A percentile compares a stretch with the other conserved stretches of the same genome.
phyloP scores from a whole-genome alignment of 2,888 invertebrate genomes.

The Cabera pusaria region DNA sequence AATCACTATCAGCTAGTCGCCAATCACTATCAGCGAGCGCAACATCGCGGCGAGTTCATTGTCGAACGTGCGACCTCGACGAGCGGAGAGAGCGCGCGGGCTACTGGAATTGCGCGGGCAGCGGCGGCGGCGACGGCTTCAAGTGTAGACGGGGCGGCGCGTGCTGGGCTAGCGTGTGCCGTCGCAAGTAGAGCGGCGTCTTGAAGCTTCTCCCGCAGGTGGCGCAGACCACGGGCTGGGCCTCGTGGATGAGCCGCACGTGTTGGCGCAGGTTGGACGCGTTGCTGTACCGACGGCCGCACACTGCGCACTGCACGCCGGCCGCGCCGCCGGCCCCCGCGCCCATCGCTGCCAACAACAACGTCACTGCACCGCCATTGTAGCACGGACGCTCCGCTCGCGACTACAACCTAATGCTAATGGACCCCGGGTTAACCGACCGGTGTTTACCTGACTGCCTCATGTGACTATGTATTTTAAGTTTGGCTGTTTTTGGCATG shows the following conservation, averaged over 20 bases:
- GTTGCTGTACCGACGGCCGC: slow-evolving; percentile 88
- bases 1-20: no score
- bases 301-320: slow-evolving; percentile 85
- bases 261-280: slow-evolving; percentile 89
- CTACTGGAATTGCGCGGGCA: slow-evolving; percentile 35
- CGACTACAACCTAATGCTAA: slow-evolving; percentile 1
- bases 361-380: slow-evolving; percentile 51
- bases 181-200: slow-evolving; percentile 89
- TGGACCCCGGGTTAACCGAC: slow-evolving; percentile 6
- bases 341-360: slow-evolving; percentile 70
- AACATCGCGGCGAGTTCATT: no score
- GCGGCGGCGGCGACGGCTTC: slow-evolving; percentile 48
- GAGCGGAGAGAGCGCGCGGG: slow-evolving; percentile 10
- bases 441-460: no score
- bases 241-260: slow-evolving; percentile 89
- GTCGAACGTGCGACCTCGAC: neutral
- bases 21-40: no score
- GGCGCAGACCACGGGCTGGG: slow-evolving; percentile 87
- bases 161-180: slow-evolving; percentile 89
- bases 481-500: no score
- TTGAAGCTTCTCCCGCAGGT: slow-evolving; percentile 89
- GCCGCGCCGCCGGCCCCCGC: slow-evolving; percentile 43
- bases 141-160: slow-evolving; percentile 61
- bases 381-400: slow-evolving; percentile 28
- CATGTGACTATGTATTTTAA: no score